Base-by-base conservation (phyloP, 1,140 invertebrate genomes). In the Zaprionus vittiger region DNA sequence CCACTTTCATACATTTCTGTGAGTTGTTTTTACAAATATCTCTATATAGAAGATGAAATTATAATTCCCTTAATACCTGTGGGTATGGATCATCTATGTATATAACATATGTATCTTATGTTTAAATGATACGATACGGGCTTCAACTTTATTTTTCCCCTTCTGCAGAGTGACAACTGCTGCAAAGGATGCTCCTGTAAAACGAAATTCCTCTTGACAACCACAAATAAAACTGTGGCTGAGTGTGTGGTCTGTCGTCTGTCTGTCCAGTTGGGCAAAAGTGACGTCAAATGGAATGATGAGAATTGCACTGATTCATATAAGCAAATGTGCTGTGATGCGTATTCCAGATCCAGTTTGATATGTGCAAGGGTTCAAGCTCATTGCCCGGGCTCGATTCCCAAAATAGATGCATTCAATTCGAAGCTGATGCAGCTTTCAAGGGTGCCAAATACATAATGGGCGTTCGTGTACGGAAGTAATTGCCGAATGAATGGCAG, bases 401-500 rank as follows among this genome's bases (percentile, higher is more conserved):
- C 61, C 44, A 72, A 72, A 76, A 76, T 76, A 76, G 68, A 54
- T 76, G 73, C 68, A 72, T 37, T 1, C n/a, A 9, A 11, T 11
- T 22, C 60, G 54, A 12, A 55, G 34, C 44, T 37, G 28, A 59
- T 71, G 55, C 54, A 70, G 73, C 67, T 59, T 64, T 47, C 41
- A 57, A 75, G 60, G 31, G 54, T 41, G 20, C 17, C 56, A 7
- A 28, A 28, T 28, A 28, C 28, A 67, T 4, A 56, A 22, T 34
- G 31, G 15, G 38, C n/a, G 17, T 24, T n/a, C 17, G 44, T 17
- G 31, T 34, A 4, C 47, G 76, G 59, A 77, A 59, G 67, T 67
- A 63, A 77, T 72, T 72, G 62, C 66, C 73, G 68, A 77, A 66
- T 66, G 73, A 79, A 63, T 71, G 47, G 11, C 26, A 49, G 47